Conservation (phyloP, 30 jellyfish, hydroid and myxozoan species). For the Aurelia coerulea region DNA sequence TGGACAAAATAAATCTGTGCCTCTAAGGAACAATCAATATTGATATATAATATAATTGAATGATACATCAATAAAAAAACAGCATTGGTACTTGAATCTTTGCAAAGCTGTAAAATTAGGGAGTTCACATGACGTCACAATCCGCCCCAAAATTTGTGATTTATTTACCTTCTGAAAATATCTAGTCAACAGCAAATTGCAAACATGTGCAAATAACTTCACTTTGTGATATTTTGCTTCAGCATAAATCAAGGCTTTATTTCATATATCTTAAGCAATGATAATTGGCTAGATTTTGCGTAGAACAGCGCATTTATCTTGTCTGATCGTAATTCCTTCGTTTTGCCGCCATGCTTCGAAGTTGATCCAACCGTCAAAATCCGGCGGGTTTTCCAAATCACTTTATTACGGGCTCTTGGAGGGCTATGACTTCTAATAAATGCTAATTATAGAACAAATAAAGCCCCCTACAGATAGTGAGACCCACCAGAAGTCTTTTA, state of each 20-base stretch:
- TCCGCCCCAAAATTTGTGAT: background rate
- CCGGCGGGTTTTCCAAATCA: slow-evolving; percentile 12
- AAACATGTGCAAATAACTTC: background rate
- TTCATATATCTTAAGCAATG: slow-evolving; percentile 8
- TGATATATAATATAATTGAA: too few relatives aligned
- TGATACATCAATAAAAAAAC: too few relatives aligned
- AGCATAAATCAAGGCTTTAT: slow-evolving; percentile 1
- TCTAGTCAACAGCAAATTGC: background rate
- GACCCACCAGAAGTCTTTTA: too few relatives aligned
- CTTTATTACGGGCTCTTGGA: slow-evolving; percentile 2
- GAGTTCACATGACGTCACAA: slow-evolving; percentile 20
- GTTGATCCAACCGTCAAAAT: slow-evolving; percentile 1
- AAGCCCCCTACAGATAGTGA: too few relatives aligned
- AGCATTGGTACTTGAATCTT: too few relatives aligned
- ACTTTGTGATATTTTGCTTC: slow-evolving; percentile 19
- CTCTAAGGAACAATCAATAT: too few relatives aligned
- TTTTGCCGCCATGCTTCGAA: slow-evolving; percentile 22
- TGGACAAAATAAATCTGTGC: too few relatives aligned
- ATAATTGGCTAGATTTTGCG: background rate
- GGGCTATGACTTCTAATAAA: background rate
- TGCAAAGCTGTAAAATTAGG: background rate
- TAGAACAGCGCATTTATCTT: slow-evolving; percentile 1
- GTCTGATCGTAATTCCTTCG: slow-evolving; percentile 23
- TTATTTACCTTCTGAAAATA: background rate
- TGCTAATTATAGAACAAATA: too few relatives aligned